Base-by-base conservation (phyloP, 2,797 vertebrate species). In the Dendrocincla fuliginosa region DNA sequence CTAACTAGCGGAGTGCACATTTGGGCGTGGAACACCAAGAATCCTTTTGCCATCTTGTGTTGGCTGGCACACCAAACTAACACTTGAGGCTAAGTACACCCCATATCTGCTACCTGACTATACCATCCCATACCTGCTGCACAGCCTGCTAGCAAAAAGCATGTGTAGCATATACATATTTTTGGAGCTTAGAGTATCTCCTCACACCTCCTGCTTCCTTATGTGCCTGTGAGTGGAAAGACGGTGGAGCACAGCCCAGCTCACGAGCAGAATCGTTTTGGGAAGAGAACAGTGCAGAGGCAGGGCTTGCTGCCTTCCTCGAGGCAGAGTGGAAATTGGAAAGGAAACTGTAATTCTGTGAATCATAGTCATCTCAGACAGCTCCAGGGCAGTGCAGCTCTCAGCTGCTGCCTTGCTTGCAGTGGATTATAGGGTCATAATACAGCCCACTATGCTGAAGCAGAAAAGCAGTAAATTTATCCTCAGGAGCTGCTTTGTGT, bases 401-500 rank as follows among this genome's bases (percentile, higher is more conserved):
- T 85, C 35, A 49, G 84, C 53, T 85, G 49, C 88, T 84, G 87
- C 87, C 69, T 69, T 61, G 37, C 79, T 91, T 0, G 0, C 65
- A 20, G 50, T 69, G 71, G 77, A 84, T 92, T 86, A 69, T 19
- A 68, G 39, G 70, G 79, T 84, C 76, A 37, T 65, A 82, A 87
- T 61, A 28, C 49, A 86, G 53, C 53, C 70, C 69, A 27, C 77
- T 86, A 15, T 88, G 59, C 85, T 11, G 32, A 65, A 83, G 76
- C 69, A 70, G 70, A 91, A 91, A 87, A 82, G 88, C 53, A 80
- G 64, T 57, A 87, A 79, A 89, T 92, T 96, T 60, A 24, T 94
- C 77, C 75, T 93, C 5, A 4, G 85, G 83, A 94, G 27, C 75
- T 67, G 59, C 75, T 94, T 84, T 93, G 28, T 88, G 63, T 84